These are phyloP conservation scores for Crocallis elinguaria DNA, from an alignment of 2,888 invertebrate genomes.

Conservation along the genomic window DNA sequence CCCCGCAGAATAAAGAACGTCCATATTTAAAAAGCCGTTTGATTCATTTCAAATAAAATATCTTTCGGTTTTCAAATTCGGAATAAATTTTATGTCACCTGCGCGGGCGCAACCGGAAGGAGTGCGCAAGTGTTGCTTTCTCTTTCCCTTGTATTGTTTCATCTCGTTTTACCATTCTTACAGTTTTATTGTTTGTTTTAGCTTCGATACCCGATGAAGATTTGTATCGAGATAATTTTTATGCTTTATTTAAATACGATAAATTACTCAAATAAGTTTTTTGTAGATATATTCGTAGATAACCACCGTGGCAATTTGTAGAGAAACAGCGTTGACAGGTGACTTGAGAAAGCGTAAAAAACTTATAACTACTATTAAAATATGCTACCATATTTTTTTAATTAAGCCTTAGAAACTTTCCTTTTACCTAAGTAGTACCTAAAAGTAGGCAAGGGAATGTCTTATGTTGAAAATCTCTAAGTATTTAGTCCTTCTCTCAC, in stretches of 20 bases:
- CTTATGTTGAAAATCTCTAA: too few species aligned
- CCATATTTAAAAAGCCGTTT: conserved; percentile 84
- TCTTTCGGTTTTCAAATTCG: conserved; percentile 83
- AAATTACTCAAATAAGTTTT: conserved; percentile 71
- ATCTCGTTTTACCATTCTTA: conserved; percentile 35
- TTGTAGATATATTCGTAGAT: conserved; percentile 70
- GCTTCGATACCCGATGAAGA: conserved; percentile 64
- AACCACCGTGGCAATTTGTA: conserved; percentile 71
- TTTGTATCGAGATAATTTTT: conserved; percentile 77
- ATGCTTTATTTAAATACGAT: conserved; percentile 79
- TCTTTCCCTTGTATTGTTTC: conserved; percentile 36
- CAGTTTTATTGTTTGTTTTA: conserved; percentile 75
- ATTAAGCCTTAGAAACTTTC: not conserved
- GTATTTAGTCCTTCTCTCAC: too few species aligned
- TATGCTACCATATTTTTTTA: not conserved
- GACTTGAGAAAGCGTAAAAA: conserved; percentile 33
- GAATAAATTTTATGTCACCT: conserved; percentile 85
- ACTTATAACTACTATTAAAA: not conserved
- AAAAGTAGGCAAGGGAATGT: too few species aligned
- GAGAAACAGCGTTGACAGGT: conserved; percentile 69
- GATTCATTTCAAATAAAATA: conserved; percentile 79
- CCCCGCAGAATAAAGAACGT: conserved; percentile 77
- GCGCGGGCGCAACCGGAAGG: conserved; percentile 81
- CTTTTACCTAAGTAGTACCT: too few species aligned
- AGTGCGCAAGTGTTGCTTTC: conserved; percentile 50